A percentile compares a stretch with the other conserved stretches of the same genome.
Evolutionary conservation across 2,797 vertebrate species (phyloP).

Genomic region (Neostethus bicornis): DNA sequence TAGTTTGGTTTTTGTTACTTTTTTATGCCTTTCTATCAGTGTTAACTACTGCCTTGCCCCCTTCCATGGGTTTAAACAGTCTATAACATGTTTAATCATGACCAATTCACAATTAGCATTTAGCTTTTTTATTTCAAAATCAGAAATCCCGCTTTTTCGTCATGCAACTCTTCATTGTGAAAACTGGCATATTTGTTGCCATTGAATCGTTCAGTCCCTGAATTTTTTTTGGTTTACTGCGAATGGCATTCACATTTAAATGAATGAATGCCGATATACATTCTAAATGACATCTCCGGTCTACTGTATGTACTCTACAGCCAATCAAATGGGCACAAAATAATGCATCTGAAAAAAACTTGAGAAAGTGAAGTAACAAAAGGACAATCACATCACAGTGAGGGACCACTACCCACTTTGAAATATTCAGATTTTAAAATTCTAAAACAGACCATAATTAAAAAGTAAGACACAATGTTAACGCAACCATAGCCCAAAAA

Average conservation of each 20-base stretch:
- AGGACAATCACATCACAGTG: no score
- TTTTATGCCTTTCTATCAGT: not conserved
- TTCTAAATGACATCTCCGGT: no score
- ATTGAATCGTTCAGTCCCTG: not conserved
- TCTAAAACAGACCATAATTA: not conserved
- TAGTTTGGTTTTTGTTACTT: no score
- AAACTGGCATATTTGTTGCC: not conserved
- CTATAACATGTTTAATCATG: not conserved
- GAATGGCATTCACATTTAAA: not conserved
- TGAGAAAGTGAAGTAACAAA: no score
- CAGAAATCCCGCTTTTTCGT: no score
- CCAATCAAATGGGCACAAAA: no score
- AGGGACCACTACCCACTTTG: no score
- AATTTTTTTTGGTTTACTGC: not conserved
- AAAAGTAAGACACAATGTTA: not conserved
- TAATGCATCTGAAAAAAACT: no score
- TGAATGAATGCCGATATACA: no score
- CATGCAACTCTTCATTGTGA: not conserved
- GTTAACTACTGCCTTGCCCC: not conserved
- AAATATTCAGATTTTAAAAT: constrained; percentile 2
- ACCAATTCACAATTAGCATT: no score
- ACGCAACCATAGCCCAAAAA: constrained; percentile 1
- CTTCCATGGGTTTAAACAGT: not conserved
- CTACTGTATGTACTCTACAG: no score
- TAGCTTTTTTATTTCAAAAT: no score